A percentile compares a stretch with the other conserved stretches of the same genome.
phyloP scores from a whole-genome alignment of 1,140 invertebrate genomes.

The Stenopsyche tienmushanensis region DNA sequence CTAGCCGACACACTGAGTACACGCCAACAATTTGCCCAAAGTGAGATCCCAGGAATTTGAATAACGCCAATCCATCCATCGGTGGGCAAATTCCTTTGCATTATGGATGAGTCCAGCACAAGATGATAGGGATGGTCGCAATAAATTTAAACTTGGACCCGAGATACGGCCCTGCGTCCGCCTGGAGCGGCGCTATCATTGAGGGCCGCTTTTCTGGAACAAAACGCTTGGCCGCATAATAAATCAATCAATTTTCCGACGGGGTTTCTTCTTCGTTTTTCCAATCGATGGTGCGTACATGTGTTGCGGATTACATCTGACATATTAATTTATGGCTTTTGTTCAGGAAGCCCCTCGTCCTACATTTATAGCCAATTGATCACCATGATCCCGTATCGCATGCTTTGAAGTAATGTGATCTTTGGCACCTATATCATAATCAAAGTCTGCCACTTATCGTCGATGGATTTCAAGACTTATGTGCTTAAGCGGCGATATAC shows the following conservation, averaged over 20 bases:
- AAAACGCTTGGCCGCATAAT: conserved; percentile 18
- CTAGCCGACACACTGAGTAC: background rate
- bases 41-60: background rate
- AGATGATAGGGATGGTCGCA: background rate
- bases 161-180: too few relatives aligned
- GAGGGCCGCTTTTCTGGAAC: background rate
- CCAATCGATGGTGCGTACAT: background rate
- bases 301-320: conserved; percentile 29
- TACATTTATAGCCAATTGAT: too few relatives aligned
- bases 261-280: conserved; percentile 20
- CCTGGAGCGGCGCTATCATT: background rate
- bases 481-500: too few relatives aligned
- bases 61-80: background rate
- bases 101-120: background rate
- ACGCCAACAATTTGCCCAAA: background rate
- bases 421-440: too few relatives aligned
- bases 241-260: conserved; percentile 39
- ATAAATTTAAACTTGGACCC: background rate
- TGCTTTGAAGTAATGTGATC: too few relatives aligned
- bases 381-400: too few relatives aligned
- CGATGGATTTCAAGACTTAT: too few relatives aligned
- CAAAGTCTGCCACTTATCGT: too few relatives aligned
- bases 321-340: conserved; percentile 37
- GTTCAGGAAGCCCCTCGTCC: too few relatives aligned
- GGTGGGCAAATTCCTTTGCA: background rate